Conservation (phyloP, 2,797 vertebrate species). For the Hyperoplus lanceolatus region DNA sequence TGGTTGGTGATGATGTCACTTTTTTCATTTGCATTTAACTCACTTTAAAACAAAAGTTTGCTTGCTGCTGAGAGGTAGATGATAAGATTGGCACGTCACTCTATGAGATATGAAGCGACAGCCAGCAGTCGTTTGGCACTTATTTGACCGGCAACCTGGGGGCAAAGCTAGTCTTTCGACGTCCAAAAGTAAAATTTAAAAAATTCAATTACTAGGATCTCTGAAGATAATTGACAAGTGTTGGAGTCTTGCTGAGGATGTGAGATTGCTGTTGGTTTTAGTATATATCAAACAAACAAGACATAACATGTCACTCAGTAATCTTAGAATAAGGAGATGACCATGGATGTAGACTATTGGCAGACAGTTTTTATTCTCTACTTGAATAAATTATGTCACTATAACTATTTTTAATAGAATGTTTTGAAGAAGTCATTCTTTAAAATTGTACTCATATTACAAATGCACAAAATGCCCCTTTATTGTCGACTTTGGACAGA, state of each 20-base stretch:
- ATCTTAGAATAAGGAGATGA: background rate
- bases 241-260: too few species aligned
- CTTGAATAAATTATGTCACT: too few species aligned
- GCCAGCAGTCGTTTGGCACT: background rate
- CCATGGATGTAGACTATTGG: too few species aligned
- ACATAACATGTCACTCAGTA: background rate
- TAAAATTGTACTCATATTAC: too few species aligned
- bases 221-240: background rate
- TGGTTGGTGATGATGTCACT: slow-evolving; percentile 47
- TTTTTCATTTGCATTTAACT: slow-evolving; percentile 11
- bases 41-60: slow-evolving; percentile 12
- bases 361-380: too few species aligned
- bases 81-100: background rate
- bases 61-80: background rate
- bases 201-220: background rate
- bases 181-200: background rate
- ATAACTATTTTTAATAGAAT: too few species aligned
- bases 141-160: background rate
- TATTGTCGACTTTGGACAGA: background rate
- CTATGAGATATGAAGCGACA: background rate
- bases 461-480: too few species aligned
- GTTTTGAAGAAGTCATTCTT: too few species aligned
- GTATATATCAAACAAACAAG: background rate
- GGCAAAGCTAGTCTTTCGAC: background rate
- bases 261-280: background rate